Evolutionary conservation across 2,113 vertebrate species (phyloP).

Genomic region (Terrapene triunguis): DNA sequence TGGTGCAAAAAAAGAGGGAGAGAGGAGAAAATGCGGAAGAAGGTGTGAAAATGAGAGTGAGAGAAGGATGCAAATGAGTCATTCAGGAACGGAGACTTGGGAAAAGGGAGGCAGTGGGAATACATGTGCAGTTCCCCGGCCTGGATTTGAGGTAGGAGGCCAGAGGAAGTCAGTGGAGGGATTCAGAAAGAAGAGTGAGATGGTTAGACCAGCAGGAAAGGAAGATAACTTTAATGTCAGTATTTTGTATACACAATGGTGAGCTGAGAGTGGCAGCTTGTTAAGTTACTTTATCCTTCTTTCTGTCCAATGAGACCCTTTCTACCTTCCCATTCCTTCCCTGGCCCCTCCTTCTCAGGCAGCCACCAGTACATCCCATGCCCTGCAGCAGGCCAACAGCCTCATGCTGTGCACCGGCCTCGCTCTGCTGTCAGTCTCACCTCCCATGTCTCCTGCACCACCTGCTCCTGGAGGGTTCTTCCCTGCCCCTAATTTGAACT

Average conservation of each 20-base stretch:
- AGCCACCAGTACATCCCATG: not conserved
- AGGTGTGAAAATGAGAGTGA: not conserved
- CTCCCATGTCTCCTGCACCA: fast-evolving
- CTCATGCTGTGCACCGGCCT: not conserved
- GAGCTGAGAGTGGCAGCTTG: slow-evolving; percentile 6
- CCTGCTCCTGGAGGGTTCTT: not conserved
- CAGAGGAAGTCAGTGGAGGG: not conserved
- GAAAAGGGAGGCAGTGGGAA: not conserved
- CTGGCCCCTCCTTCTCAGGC: not conserved
- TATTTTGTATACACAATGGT: fast-evolving
- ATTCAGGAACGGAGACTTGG: not conserved
- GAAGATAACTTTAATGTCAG: not conserved
- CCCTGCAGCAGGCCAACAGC: not conserved
- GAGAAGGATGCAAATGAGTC: not conserved
- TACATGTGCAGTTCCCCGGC: not conserved
- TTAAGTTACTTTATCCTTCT: not conserved
- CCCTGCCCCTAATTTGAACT: not conserved
- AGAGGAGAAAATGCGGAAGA: not conserved
- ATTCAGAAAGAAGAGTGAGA: fast-evolving
- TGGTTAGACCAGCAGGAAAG: not conserved
- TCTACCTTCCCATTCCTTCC: not conserved
- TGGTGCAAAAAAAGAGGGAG: not conserved
- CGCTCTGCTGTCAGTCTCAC: not conserved
- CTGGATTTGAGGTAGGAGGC: not conserved
- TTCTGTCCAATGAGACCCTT: not conserved